Evolutionary conservation across 2,113 vertebrate genomes (phyloP).

Genomic region (Psettodes erumei): DNA sequence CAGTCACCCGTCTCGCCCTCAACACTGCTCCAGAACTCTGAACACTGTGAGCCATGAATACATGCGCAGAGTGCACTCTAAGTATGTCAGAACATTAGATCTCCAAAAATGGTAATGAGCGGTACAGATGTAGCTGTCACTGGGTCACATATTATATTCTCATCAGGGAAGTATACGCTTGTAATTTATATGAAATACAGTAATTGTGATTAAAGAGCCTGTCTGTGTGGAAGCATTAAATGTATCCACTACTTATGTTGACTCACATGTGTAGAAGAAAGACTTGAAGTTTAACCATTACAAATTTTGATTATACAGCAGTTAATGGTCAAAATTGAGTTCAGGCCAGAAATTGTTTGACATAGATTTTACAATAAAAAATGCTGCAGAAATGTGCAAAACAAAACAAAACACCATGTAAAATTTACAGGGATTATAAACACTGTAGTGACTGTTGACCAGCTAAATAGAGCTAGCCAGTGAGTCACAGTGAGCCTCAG

Average conservation of each 20-base stretch:
- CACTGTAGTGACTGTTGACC: not conserved
- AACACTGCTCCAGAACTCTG: constrained; percentile 4
- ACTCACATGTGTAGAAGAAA: not conserved
- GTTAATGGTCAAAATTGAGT: not conserved
- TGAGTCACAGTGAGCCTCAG: not conserved
- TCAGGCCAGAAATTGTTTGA: not conserved
- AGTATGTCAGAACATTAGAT: constrained; percentile 15
- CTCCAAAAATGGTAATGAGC: constrained; percentile 21
- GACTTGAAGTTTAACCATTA: not conserved
- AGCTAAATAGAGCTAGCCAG: not conserved
- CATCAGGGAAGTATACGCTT: constrained; percentile 1
- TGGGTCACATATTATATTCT: not conserved
- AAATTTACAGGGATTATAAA: not conserved
- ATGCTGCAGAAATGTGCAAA: not conserved
- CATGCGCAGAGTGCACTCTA: constrained; percentile 10
- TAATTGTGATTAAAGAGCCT: constrained; percentile 9
- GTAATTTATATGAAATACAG: constrained; percentile 16
- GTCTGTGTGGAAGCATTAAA: not conserved
- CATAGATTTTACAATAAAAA: not conserved
- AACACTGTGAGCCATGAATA: constrained; percentile 22
- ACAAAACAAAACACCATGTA: not conserved
- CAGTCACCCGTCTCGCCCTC: constrained; percentile 18
- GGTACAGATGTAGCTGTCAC: constrained; percentile 21
- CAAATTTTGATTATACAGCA: too few species aligned
- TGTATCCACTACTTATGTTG: not conserved